Evolutionary conservation across 2,797 vertebrate genomes (phyloP).

Genomic region (Mormyrops boulengeri): DNA sequence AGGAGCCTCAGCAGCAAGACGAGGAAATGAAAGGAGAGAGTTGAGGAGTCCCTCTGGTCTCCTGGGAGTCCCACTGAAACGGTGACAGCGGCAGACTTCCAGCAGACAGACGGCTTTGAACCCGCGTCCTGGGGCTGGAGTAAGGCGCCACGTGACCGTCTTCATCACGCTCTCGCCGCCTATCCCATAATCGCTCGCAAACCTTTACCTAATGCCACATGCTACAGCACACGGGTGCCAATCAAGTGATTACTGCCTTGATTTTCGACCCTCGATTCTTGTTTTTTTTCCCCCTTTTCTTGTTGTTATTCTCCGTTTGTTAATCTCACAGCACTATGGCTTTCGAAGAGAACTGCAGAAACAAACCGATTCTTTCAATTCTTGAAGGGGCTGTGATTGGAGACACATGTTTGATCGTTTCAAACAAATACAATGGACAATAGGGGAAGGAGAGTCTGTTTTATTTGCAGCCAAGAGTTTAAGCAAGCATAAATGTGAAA

Average conservation of each 20-base stretch:
- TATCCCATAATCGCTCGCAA: not conserved
- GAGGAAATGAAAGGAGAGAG: constrained; percentile 10
- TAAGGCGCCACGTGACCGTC: not conserved
- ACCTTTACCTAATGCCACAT: not conserved
- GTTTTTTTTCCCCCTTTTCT: not conserved
- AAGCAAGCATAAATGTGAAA: constrained; percentile 9
- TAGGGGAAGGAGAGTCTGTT: constrained; percentile 5
- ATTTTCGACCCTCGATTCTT: not conserved
- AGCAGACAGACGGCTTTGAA: constrained; percentile 13
- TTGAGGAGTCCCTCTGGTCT: not conserved
- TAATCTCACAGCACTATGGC: not conserved
- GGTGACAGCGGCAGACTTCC: constrained; percentile 12
- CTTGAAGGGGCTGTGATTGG: constrained; percentile 7
- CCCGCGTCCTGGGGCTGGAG: not conserved
- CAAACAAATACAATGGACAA: not conserved
- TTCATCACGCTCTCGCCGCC: not conserved
- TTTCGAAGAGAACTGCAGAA: not conserved
- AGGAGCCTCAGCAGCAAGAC: not conserved
- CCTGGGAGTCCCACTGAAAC: not conserved
- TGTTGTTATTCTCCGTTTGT: not conserved
- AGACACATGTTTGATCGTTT: constrained; percentile 8
- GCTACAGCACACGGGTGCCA: not conserved
- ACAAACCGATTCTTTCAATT: not conserved
- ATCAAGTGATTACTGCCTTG: not conserved
- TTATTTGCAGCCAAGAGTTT: constrained; percentile 20